Evolutionary conservation across 53 echinoderm and acorn worm species (phyloP), one percentile per base, ranked within the genome.

Genomic region (Paracentrotus lividus): DNA sequence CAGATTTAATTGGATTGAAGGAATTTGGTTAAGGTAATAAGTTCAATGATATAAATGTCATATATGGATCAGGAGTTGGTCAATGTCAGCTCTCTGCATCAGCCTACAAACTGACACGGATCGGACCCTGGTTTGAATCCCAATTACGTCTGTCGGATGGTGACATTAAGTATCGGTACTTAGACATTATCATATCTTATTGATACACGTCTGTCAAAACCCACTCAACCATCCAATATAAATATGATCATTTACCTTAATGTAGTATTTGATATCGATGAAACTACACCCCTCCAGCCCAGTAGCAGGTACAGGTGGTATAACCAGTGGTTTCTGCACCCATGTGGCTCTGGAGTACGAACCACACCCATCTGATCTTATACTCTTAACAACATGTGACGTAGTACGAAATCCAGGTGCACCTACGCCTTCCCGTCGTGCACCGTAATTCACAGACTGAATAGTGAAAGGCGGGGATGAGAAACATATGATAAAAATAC

Each of bases 191-290:
- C n/a, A n/a, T n/a, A n/a, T n/a, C n/a, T n/a, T n/a, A n/a, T n/a
- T n/a, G n/a, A n/a, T n/a, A n/a, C n/a, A n/a, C n/a, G n/a, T n/a
- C n/a, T n/a, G n/a, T n/a, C n/a, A n/a, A n/a, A n/a, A n/a, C n/a
- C n/a, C n/a, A n/a, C n/a, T n/a, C n/a, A n/a, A n/a, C n/a, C n/a
- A n/a, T n/a, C n/a, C n/a, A n/a, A n/a, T n/a, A n/a, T n/a, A n/a
- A n/a, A 57, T 57, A 51, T 12, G 7, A 51, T 57, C 0, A 0
- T 21, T 20, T 96, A 99, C 99, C 97, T 99, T 99, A 15, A 99
- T 94, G 60, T 97, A 99, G 84, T 99, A 99, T 42, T 96, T 94
- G 88, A 97, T 99, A 77, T 97, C 96, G 21, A 99, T 99, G 69
- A 99, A 99, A 60, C 94, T 96, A 56, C 97, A 96, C 20, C 99